Conservation (phyloP, 2,113 vertebrate genomes). For the Oryzias woworae region DNA sequence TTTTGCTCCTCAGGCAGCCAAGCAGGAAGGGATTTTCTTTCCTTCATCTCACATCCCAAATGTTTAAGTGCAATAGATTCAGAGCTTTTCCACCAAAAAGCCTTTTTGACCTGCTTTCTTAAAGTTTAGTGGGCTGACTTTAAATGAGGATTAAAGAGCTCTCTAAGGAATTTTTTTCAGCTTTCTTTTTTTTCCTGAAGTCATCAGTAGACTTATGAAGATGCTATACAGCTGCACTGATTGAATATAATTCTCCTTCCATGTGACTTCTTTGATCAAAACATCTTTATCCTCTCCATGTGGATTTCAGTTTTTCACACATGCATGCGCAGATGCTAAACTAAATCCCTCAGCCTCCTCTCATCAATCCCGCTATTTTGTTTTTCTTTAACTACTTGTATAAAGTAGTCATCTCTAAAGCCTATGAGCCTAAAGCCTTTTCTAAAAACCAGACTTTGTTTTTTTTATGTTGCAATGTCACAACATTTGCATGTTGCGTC, state of each 20-base stretch:
- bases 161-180: conserved; percentile 33
- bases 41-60: conserved; percentile 46
- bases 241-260: conserved; percentile 30
- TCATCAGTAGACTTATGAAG: conserved; percentile 26
- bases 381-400: conserved; percentile 2
- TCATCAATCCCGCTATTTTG: conserved; percentile 32
- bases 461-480: background rate
- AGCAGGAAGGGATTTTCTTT: conserved; percentile 36
- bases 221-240: conserved; percentile 22
- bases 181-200: conserved; percentile 26
- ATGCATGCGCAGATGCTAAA: conserved; percentile 28
- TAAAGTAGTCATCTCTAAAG: conserved; percentile 19
- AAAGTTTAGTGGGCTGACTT: conserved; percentile 46
- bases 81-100: conserved; percentile 45
- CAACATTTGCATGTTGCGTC: too few relatives aligned
- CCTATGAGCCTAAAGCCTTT: conserved; percentile 8
- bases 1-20: conserved; percentile 35
- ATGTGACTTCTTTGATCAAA: conserved; percentile 43
- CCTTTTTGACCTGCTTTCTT: conserved; percentile 57
- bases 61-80: conserved; percentile 45
- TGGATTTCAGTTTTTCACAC: conserved; percentile 35
- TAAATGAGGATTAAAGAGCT: conserved; percentile 51
- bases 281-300: conserved; percentile 20
- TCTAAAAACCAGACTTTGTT: background rate
- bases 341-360: conserved; percentile 27